Percentiles rank a stretch among this genome's conserved stretches.
These are phyloP conservation scores for Pseudococcus longispinus DNA, from an alignment of 2,888 invertebrate genomes.

Conservation along the genomic window DNA sequence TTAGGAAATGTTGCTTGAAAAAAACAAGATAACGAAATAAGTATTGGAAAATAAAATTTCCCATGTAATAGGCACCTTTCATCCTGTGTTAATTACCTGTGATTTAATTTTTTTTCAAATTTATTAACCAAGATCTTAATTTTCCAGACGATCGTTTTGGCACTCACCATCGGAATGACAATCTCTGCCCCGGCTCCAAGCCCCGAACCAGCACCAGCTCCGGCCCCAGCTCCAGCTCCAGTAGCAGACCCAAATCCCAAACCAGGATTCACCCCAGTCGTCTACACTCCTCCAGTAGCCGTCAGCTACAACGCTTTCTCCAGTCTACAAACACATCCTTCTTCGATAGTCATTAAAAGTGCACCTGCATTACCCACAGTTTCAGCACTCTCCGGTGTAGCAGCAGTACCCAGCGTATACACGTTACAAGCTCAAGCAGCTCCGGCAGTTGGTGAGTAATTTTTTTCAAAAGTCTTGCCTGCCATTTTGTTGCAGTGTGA, in stretches of 20 bases:
- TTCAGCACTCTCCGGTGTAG: background rate
- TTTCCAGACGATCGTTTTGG: constrained; percentile 41
- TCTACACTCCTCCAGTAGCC: constrained; percentile 37
- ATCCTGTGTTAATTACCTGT: too few relatives aligned
- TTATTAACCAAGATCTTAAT: background rate
- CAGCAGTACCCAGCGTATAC: constrained; percentile 37
- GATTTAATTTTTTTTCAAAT: background rate
- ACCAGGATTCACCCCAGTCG: constrained; percentile 39
- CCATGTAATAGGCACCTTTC: background rate
- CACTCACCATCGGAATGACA: constrained; percentile 30
- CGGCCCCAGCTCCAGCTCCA: constrained; percentile 45
- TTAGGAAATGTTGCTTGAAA: background rate
- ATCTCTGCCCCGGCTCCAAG: constrained; percentile 46
- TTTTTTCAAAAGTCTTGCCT: background rate
- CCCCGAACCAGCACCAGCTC: constrained; percentile 25
- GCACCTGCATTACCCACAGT: constrained; percentile 36
- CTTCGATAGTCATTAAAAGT: constrained; percentile 34
- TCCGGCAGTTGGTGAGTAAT: constrained; percentile 47
- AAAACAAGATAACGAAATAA: background rate
- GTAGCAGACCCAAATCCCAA: constrained; percentile 48
- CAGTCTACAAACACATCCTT: constrained; percentile 50
- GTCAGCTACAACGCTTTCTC: constrained; percentile 53
- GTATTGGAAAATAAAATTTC: background rate
- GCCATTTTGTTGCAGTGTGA: too few relatives aligned
- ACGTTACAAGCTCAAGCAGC: constrained; percentile 50